Percentiles rank a stretch among this genome's conserved stretches.
phyloP scores from a whole-genome alignment of 1,140 invertebrate genomes.

The Danaus melanippus region DNA sequence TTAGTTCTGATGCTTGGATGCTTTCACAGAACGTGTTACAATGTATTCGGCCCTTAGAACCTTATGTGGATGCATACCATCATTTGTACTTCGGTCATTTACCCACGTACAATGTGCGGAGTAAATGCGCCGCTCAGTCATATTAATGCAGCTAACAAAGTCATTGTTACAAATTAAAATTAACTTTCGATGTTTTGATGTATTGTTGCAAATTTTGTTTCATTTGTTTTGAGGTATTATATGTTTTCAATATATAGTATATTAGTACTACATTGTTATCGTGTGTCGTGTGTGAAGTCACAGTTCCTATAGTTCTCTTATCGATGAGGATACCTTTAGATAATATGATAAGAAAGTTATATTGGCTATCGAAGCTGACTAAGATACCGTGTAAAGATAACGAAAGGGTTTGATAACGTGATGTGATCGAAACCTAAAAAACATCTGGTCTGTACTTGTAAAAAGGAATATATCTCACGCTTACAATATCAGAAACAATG shows the following conservation, averaged over 20 bases:
- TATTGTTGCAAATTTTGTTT: not conserved
- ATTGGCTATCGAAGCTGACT: constrained; percentile 20
- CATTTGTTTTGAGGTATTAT: too few relatives aligned
- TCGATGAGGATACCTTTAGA: constrained; percentile 31
- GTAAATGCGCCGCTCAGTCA: too few relatives aligned
- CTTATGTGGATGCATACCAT: constrained; percentile 8
- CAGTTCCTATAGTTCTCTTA: constrained; percentile 31
- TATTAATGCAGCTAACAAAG: too few relatives aligned
- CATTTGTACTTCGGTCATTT: constrained; percentile 7
- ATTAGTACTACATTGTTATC: not conserved
- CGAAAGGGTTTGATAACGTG: too few relatives aligned
- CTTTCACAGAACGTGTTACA: constrained; percentile 23
- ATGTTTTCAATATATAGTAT: too few relatives aligned
- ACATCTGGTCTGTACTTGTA: not conserved
- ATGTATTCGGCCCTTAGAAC: constrained; percentile 12
- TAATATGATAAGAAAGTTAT: constrained; percentile 32
- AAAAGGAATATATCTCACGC: constrained; percentile 5
- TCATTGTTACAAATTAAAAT: too few relatives aligned
- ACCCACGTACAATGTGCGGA: constrained; percentile 7
- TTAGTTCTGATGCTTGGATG: constrained; percentile 20
- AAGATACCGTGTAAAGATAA: too few relatives aligned
- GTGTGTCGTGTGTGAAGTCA: constrained; percentile 8
- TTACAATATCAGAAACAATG: not conserved
- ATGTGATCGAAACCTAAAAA: constrained; percentile 4
- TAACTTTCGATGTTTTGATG: too few relatives aligned